These are phyloP conservation scores for Eonycteris spelaea DNA, from an alignment of 2,113 vertebrate genomes.

Conservation along the genomic window DNA sequence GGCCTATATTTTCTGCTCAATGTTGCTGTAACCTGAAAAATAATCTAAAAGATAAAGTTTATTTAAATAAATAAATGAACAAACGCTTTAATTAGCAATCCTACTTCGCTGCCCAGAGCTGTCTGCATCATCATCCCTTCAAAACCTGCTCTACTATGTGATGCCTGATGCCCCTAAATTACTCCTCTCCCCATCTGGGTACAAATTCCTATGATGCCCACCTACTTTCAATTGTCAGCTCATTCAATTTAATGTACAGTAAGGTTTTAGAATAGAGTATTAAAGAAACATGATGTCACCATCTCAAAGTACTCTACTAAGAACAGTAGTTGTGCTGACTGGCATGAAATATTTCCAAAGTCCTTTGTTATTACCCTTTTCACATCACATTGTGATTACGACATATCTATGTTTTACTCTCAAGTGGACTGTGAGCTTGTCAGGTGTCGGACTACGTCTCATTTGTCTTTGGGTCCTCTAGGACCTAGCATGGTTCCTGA, in stretches of 20 bases:
- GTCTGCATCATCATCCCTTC: background rate
- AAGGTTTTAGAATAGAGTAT: background rate
- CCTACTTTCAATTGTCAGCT: background rate
- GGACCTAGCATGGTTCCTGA: too few species aligned
- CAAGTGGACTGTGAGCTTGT: background rate
- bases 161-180: background rate
- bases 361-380: background rate
- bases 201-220: background rate
- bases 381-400: background rate
- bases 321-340: background rate
- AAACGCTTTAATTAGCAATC: background rate
- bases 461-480: background rate
- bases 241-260: background rate
- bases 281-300: background rate
- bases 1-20: background rate
- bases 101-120: background rate
- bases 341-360: background rate
- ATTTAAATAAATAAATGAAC: background rate
- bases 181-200: background rate
- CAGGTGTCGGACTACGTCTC: background rate
- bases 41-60: background rate
- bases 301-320: background rate
- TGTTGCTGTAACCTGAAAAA: background rate
- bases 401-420: background rate
- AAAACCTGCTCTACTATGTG: background rate